Base-by-base conservation (phyloP, 2,888 invertebrate species). In the Lithosia quadra region DNA sequence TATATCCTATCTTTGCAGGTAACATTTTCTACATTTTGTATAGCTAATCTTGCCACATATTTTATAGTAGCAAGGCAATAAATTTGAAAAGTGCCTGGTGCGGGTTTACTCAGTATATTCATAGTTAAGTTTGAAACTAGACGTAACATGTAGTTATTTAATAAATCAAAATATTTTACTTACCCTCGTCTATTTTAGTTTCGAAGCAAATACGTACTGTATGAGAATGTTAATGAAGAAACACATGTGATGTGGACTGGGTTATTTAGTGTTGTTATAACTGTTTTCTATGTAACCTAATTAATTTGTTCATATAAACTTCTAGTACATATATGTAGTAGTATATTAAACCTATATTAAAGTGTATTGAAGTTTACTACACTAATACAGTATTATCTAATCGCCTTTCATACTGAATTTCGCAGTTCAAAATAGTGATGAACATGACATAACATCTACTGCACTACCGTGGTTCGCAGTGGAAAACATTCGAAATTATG, bases 41-140 rank as follows among this genome's bases (percentile, higher is more conserved):
- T 53, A 49, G 58, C 39, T 71, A 72, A 78, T 69, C 59, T 69
- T 5, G 15, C n/a, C 56, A 67, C 39, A 72, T 72, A 81, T 74
- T 79, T 81, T 58, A 70, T 55, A 2, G 70, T 67, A 68, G 43
- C 33, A 4, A 59, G 39, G 73, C 71, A 67, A 72, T 79, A 73
- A 71, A 81, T 81, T 76, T 71, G 28, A 33, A 69, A 71, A 72
- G 69, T 49, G 33, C 53, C 66, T 55, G 73, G 62, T 65, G 59
- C 43, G 24, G n/a, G 18, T 53, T 55, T 36, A 22, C n/a, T 24
- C 4, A 18, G 15, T 63, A 33, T 28, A 49, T 43, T 49, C 28
- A 13, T 53, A 63, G 15, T 2, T 34, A 15, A 36, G 24, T 39
- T 24, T 43, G 24, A 43, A 61, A 61, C 53, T 53, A 34, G 53